Percentiles rank a stretch among this genome's conserved stretches.
These are phyloP conservation scores for Lordiphosa andalusiaca DNA, from an alignment of 2,888 invertebrate species.

Conservation along the genomic window DNA sequence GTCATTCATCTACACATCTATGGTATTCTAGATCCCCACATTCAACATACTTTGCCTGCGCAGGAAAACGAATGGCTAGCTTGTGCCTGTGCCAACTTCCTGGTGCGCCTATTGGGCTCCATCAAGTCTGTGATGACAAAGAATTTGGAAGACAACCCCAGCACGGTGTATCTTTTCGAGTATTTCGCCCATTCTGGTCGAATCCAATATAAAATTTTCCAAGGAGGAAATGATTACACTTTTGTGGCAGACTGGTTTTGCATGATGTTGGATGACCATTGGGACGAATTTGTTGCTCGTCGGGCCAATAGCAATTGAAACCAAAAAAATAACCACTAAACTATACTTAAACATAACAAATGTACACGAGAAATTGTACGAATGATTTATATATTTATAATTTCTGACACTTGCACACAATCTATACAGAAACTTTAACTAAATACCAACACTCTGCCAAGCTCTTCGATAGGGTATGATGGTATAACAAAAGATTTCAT, in stretches of 20 bases:
- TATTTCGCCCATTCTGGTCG: constrained; percentile 26
- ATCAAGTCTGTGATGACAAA: constrained; percentile 21
- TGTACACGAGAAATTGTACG: too few relatives aligned
- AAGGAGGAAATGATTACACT: constrained; percentile 31
- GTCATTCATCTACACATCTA: constrained; percentile 10
- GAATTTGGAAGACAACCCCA: constrained; percentile 21
- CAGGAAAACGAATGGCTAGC: constrained; percentile 42
- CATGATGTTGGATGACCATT: constrained; percentile 21
- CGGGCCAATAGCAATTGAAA: too few relatives aligned
- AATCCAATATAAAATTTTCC: constrained; percentile 15
- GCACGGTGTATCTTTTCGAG: constrained; percentile 37
- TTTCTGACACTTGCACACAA: too few relatives aligned
- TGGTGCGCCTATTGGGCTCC: constrained; percentile 23
- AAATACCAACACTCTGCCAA: too few relatives aligned
- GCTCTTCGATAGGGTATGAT: too few relatives aligned
- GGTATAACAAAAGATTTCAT: too few relatives aligned
- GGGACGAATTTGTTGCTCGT: constrained; percentile 1
- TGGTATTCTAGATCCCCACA: too few relatives aligned
- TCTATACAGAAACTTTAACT: too few relatives aligned
- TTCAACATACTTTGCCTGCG: too few relatives aligned
- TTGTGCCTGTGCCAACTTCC: constrained; percentile 33
- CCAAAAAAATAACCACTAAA: too few relatives aligned
- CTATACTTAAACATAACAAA: too few relatives aligned
- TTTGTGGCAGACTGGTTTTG: constrained; percentile 58
- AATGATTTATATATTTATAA: too few relatives aligned